Evolutionary conservation across 2,888 invertebrate species (phyloP).

Genomic region (Labia minor): DNA sequence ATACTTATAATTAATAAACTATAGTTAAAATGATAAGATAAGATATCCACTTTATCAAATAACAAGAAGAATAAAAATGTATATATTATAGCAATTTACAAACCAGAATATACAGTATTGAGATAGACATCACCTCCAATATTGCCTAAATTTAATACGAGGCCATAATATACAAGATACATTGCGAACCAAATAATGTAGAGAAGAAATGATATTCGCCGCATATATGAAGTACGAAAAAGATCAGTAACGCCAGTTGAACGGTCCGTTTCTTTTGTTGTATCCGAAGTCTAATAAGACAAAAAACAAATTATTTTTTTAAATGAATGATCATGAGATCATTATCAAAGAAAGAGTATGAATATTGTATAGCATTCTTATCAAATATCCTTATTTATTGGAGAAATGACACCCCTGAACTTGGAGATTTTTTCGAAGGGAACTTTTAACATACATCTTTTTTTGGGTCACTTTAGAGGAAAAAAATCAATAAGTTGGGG

Average conservation of each 20-base stretch:
- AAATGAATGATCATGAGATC: background rate
- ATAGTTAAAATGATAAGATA: too few species aligned
- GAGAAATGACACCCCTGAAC: too few species aligned
- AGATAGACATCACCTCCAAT: conserved; percentile 64
- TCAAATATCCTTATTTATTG: too few species aligned
- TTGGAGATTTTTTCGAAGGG: too few species aligned
- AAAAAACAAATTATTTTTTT: conserved; percentile 13
- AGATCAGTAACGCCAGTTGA: conserved; percentile 48
- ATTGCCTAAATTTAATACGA: conserved; percentile 61
- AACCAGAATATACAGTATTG: conserved; percentile 44
- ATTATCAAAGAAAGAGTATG: background rate
- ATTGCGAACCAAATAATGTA: conserved; percentile 67
- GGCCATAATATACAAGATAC: conserved; percentile 66
- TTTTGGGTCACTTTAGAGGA: too few species aligned
- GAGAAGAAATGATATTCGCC: conserved; percentile 57
- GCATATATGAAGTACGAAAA: conserved; percentile 51
- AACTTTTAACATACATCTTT: too few species aligned
- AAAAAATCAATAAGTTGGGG: too few species aligned
- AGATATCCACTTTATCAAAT: too few species aligned
- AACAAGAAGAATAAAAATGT: too few species aligned
- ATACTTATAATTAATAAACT: too few species aligned
- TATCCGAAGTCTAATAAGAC: conserved; percentile 13
- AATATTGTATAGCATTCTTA: too few species aligned
- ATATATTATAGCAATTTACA: too few species aligned
- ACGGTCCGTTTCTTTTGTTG: conserved; percentile 18